Base-by-base conservation (phyloP, 2,888 invertebrate genomes). In the Phalera bucephala region DNA sequence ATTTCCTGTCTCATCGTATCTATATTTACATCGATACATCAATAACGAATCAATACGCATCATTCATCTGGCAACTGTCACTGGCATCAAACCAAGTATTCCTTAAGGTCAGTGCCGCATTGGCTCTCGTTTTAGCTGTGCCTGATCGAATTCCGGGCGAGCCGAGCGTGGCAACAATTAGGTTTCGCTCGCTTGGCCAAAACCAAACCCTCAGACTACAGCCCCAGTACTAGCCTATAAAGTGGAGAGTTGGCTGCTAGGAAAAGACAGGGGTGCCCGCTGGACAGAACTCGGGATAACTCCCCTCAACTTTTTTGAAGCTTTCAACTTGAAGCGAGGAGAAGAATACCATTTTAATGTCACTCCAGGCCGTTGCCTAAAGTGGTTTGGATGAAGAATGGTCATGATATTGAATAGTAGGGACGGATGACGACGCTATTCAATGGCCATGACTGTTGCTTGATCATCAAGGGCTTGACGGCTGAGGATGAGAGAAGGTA, bases 341-440 rank as follows among this genome's bases (percentile, higher is more conserved):
- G 91, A 92, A 23, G 94, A 95, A 65, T 97, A 97, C 73, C 94
- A 95, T 73, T 97, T 97, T 82, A 92, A 97, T 37, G 93, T 97
- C 6, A 96, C 96, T 0, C 96, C 97, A 0, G 92, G 23, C 93
- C 94, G 0, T 74, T 83, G 5, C 96, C 96, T 0, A 91, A 92
- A 46, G 92, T 97, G 9, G 88, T 92, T 30, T 98, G 98, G 98
- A 95, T 94, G 83, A 93, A 94, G 71, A 96, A 97, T 78, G 95
- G 95, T 1, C 91, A 93, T 52, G 94, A 94, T 64, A 84, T 95
- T 10, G 91, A 92, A 40, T 82, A 91, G 21, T 90, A 88, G 13
- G 89, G 91, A 12, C 91, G 93, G 45, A 78, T 93, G 11, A 83
- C 89, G 48, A 91, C 91, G 21, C 72, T 82, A 1, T 91, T 91